Evolutionary conservation across 2,797 vertebrate species (phyloP).

Genomic region (Liparis tanakae): DNA sequence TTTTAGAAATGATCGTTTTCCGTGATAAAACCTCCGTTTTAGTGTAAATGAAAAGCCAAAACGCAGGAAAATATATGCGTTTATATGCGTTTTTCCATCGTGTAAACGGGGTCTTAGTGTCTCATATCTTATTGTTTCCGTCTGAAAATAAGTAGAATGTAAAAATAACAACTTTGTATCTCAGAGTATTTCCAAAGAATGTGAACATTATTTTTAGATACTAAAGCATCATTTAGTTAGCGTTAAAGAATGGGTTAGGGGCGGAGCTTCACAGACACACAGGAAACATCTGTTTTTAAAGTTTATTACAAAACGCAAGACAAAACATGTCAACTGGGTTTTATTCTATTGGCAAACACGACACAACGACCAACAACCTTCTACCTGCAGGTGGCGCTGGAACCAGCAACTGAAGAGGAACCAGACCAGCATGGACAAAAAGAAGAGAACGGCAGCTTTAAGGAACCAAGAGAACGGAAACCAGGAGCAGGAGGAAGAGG

Average conservation of each 20-base stretch:
- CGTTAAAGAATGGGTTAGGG: background rate
- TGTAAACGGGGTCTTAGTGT: too few species aligned
- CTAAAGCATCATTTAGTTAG: background rate
- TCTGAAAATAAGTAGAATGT: too few species aligned
- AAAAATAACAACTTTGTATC: too few species aligned
- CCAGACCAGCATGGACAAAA: conserved; percentile 59
- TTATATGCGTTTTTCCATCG: too few species aligned
- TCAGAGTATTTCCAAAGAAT: too few species aligned
- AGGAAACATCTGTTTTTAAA: conserved; percentile 58
- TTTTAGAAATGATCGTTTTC: too few species aligned
- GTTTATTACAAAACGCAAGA: conserved; percentile 86
- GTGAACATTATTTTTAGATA: too few species aligned
- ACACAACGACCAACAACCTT: conserved; percentile 77
- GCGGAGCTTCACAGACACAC: background rate
- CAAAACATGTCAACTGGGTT: conserved; percentile 76
- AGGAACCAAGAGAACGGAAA: conserved; percentile 35
- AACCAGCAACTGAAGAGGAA: conserved; percentile 52
- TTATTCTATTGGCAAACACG: conserved; percentile 84
- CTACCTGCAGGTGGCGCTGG: conserved; percentile 64
- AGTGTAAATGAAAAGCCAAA: too few species aligned
- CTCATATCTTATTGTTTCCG: too few species aligned
- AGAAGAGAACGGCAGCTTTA: conserved; percentile 22
- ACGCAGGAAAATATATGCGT: too few species aligned
- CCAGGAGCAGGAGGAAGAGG: conserved; percentile 31
- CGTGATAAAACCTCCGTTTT: too few species aligned